These are phyloP conservation scores for Drosophila ercepeae DNA, from an alignment of 1,140 invertebrate genomes.

Conservation along the genomic window DNA sequence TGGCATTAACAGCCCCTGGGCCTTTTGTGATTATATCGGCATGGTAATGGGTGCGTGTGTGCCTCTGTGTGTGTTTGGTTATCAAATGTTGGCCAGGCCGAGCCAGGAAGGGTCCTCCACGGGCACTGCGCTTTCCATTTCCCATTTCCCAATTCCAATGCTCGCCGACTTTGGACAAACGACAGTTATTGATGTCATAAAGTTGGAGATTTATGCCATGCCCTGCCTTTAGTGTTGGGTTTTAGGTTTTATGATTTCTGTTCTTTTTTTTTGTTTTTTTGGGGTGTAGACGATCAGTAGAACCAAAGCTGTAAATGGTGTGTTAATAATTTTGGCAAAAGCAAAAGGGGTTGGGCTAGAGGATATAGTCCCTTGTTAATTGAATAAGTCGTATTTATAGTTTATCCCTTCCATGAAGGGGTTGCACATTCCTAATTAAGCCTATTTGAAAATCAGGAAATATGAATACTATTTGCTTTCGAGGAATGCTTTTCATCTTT, in stretches of 20 bases:
- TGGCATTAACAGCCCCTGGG: constrained; percentile 60
- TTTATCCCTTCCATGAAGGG: too few species aligned
- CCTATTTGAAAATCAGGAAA: background rate
- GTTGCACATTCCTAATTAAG: constrained; percentile 15
- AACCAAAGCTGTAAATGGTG: constrained; percentile 51
- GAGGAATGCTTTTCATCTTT: constrained; percentile 23
- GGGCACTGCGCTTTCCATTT: constrained; percentile 49
- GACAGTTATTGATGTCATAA: constrained; percentile 84
- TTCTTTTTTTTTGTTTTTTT: constrained; percentile 15
- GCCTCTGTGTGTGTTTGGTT: constrained; percentile 52
- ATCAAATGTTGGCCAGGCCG: constrained; percentile 50
- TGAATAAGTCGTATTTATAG: constrained; percentile 16
- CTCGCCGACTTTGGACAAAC: constrained; percentile 42
- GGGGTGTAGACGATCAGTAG: constrained; percentile 32
- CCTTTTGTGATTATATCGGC: constrained; percentile 52
- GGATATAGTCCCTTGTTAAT: constrained; percentile 31
- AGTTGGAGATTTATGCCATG: constrained; percentile 80
- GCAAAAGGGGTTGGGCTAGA: constrained; percentile 10
- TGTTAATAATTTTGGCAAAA: constrained; percentile 58
- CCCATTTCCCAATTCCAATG: constrained; percentile 40
- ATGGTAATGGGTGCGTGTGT: constrained; percentile 21
- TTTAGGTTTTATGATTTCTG: constrained; percentile 46
- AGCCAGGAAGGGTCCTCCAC: constrained; percentile 22
- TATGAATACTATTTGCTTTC: background rate
- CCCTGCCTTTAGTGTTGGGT: constrained; percentile 50